phyloP scores from a whole-genome alignment of 2,797 vertebrate species.

The Tangara arthus region DNA sequence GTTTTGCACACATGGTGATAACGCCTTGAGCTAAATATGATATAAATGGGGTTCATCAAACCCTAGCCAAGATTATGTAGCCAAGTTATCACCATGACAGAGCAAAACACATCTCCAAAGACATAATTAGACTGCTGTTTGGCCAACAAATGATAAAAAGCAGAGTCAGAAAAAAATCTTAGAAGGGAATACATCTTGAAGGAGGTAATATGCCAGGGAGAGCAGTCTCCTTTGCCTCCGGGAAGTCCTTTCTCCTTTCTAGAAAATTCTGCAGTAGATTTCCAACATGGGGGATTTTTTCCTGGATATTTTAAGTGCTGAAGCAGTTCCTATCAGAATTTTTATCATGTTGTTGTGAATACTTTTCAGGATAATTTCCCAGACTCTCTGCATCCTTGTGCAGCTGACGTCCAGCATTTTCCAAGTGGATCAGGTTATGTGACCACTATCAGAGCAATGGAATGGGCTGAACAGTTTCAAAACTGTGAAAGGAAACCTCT shows the following conservation, averaged over 20 bases:
- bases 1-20: background rate
- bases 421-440: background rate
- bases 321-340: background rate
- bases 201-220: background rate
- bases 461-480: background rate
- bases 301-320: background rate
- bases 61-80: background rate
- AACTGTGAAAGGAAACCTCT: background rate
- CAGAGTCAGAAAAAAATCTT: background rate
- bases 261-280: background rate
- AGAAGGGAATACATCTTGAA: background rate
- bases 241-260: background rate
- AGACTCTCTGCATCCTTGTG: background rate
- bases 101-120: background rate
- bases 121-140: background rate
- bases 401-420: background rate
- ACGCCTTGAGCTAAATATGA: background rate
- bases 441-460: background rate
- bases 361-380: background rate
- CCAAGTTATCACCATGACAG: background rate
- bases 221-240: background rate
- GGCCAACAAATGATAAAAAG: background rate
- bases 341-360: background rate
- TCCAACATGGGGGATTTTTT: rapidly evolving
- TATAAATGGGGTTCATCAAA: background rate